These are phyloP conservation scores for Mythimna ferrago DNA, from an alignment of 2,888 invertebrate genomes.

Conservation along the genomic window DNA sequence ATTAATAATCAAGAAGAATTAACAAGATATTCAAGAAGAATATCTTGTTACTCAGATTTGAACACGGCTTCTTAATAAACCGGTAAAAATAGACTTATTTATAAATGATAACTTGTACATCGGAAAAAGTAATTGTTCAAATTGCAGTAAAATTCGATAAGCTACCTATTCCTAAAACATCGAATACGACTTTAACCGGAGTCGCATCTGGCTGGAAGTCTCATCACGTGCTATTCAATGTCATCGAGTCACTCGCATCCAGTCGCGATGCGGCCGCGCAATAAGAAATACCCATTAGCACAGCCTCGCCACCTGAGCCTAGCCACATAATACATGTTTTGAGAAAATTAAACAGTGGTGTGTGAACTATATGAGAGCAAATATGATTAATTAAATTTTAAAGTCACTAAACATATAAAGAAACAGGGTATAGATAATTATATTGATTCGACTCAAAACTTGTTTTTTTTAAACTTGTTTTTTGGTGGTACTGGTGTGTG, in stretches of 20 bases:
- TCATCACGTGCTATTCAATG: slow-evolving; percentile 18
- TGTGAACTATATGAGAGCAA: not conserved
- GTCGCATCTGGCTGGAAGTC: slow-evolving; percentile 35
- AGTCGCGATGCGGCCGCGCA: slow-evolving; percentile 37
- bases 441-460: too few relatives aligned
- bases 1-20: too few relatives aligned
- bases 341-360: not conserved
- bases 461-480: too few relatives aligned
- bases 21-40: too few relatives aligned
- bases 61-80: too few relatives aligned
- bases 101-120: too few relatives aligned
- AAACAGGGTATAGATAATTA: too few relatives aligned
- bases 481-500: too few relatives aligned
- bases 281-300: slow-evolving; percentile 62
- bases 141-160: not conserved
- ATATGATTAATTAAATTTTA: too few relatives aligned
- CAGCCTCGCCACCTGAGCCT: slow-evolving; percentile 54
- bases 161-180: not conserved
- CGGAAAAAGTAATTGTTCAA: not conserved
- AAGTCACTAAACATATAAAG: too few relatives aligned
- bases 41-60: too few relatives aligned
- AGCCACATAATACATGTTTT: slow-evolving; percentile 2
- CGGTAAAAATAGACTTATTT: too few relatives aligned
- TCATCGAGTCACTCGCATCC: slow-evolving; percentile 31
- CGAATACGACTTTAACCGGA: not conserved